Conservation (phyloP, 2,113 vertebrate genomes). For the Clarias macrocephalus region DNA sequence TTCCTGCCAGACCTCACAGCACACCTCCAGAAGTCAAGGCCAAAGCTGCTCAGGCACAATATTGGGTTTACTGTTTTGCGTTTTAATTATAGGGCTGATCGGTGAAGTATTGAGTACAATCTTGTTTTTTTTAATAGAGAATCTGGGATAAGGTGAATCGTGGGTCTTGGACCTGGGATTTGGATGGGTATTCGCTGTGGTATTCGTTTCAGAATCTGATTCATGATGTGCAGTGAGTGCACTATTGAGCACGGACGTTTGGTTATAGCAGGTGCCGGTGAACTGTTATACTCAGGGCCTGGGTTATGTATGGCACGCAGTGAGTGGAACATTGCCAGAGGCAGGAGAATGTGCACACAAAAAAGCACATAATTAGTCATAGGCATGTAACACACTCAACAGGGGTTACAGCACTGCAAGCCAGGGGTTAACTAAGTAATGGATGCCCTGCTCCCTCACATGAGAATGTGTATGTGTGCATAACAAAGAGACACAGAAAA, state of each 20-base stretch:
- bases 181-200: background rate
- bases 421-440: constrained; percentile 47
- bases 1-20: no score
- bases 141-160: background rate
- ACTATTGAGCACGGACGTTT: background rate
- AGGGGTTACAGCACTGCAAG: constrained; percentile 21
- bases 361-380: constrained; percentile 33
- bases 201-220: background rate
- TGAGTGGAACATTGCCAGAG: constrained; percentile 3
- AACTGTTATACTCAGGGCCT: background rate
- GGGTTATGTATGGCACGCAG: background rate
- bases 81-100: no score
- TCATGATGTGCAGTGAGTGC: background rate
- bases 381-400: constrained; percentile 20
- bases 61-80: no score
- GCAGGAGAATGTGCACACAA: background rate
- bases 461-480: constrained; percentile 15
- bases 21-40: no score
- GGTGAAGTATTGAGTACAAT: background rate
- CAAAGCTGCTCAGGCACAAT: no score
- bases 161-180: background rate
- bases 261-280: background rate
- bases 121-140: background rate
- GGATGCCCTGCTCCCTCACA: constrained; percentile 8
- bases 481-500: constrained; percentile 29